Evolutionary conservation across 2,113 vertebrate species (phyloP).

Genomic region (Datnioides undecimradiatus): DNA sequence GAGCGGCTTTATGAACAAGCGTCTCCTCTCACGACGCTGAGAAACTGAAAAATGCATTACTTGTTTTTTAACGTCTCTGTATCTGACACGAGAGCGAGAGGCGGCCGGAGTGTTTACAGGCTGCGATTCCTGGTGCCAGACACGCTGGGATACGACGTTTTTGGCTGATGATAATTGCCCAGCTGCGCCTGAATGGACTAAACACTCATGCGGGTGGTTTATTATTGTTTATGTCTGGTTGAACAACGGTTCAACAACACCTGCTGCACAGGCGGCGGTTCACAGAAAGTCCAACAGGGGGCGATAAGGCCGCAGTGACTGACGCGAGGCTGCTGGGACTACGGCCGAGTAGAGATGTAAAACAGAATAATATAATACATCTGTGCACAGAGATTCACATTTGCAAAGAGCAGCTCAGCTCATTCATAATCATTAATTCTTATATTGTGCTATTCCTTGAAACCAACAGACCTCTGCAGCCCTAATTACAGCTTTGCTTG

Average conservation of each 20-base stretch:
- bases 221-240: conserved; percentile 74
- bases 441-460: no score
- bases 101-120: conserved; percentile 27
- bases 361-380: no score
- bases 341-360: background rate
- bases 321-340: background rate
- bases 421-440: no score
- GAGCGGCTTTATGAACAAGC: background rate
- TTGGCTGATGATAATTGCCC: conserved; percentile 37
- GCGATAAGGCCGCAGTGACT: conserved; percentile 10
- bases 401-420: background rate
- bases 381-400: background rate
- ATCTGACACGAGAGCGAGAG: conserved; percentile 4
- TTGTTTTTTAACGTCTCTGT: background rate
- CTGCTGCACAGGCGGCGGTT: conserved; percentile 49
- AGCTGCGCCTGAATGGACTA: conserved; percentile 26
- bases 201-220: conserved; percentile 59
- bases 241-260: conserved; percentile 50
- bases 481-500: no score
- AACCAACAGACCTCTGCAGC: no score
- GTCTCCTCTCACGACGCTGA: background rate
- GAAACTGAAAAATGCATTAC: conserved; percentile 20
- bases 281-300: conserved; percentile 47
- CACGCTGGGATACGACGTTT: conserved; percentile 4
- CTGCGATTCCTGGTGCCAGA: conserved; percentile 41